Evolutionary conservation across 2,888 invertebrate species (phyloP).

Genomic region (Tenthredo mesomela): DNA sequence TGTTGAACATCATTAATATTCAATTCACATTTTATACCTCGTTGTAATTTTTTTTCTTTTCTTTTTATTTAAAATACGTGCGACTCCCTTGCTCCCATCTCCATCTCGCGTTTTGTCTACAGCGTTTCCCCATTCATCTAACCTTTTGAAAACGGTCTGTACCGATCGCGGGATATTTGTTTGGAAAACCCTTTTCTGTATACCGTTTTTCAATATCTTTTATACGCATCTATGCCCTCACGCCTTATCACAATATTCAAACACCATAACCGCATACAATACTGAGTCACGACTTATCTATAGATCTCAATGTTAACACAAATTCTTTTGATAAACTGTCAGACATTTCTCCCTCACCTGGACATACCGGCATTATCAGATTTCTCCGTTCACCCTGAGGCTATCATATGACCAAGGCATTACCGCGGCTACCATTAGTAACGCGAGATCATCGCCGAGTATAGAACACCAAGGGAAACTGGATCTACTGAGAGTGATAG

Average conservation of each 20-base stretch:
- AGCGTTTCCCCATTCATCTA: background rate
- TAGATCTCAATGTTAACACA: background rate
- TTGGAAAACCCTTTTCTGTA: background rate
- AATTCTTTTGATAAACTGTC: background rate
- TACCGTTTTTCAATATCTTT: conserved; percentile 17
- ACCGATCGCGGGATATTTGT: background rate
- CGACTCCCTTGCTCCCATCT: background rate
- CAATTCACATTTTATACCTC: conserved; percentile 37
- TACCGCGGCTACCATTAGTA: conserved; percentile 69
- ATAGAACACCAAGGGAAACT: background rate
- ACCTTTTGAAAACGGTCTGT: conserved; percentile 25
- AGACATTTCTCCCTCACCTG: background rate
- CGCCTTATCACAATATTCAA: background rate
- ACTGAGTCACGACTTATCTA: background rate
- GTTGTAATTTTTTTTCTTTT: conserved; percentile 23
- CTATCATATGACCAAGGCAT: conserved; percentile 69
- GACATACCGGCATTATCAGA: background rate
- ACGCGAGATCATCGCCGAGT: conserved; percentile 60
- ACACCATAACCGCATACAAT: background rate
- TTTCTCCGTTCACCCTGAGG: background rate
- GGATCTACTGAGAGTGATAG: conserved; percentile 4
- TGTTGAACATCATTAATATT: conserved; percentile 22
- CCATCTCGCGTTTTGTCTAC: background rate
- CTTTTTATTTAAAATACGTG: background rate
- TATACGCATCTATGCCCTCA: background rate